Evolutionary conservation across 2,888 invertebrate genomes (phyloP), one percentile per base, ranked within the genome.

Genomic region (Helleia helle): DNA sequence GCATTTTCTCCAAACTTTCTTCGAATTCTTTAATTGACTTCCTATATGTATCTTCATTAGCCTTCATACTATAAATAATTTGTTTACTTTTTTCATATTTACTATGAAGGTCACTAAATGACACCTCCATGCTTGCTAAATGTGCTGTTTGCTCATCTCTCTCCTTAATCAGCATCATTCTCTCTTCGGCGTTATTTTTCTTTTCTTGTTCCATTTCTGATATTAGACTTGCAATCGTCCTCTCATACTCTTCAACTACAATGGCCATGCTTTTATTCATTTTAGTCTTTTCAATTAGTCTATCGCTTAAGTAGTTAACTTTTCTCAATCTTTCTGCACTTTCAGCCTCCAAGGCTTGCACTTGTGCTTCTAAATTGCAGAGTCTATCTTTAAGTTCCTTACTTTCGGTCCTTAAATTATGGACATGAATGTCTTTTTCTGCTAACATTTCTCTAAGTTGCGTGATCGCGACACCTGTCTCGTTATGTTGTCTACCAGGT

Each of bases 171-270:
- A 88, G 65, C 52, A 75, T 83, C 17, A 67, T 65, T 52, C 87
- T 79, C 46, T 86, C 86, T 42, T 86, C 85, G 13, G 87, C 86
- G 50, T 81, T 74, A 49, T 85, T 71, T 59, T 89, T 88, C 55
- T 88, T 88, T 44, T 90, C 89, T 53, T 89, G 88, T 57, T 92
- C 91, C 52, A 88, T 90, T 61, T 92, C 91, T 30, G 89, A 87
- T 57, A 92, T 89, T 59, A 93, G 83, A 65, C 90, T 89, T 11
- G 91, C 89, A 59, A 93, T 92, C 44, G 92, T 92, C 63, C 91
- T 91, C 65, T 93, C 93, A 75, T 93, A 93, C 58, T 92, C 92
- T 59, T 90, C 89, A 56, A 93, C 89, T 34, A 92, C 90, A 52
- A 87, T 84, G 55, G 91, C 91, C 76, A 88, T 75, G 55, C 86